phyloP scores from a whole-genome alignment of 37 sponge, comb jelly and placozoan species.

The Hormiphora californensis region DNA sequence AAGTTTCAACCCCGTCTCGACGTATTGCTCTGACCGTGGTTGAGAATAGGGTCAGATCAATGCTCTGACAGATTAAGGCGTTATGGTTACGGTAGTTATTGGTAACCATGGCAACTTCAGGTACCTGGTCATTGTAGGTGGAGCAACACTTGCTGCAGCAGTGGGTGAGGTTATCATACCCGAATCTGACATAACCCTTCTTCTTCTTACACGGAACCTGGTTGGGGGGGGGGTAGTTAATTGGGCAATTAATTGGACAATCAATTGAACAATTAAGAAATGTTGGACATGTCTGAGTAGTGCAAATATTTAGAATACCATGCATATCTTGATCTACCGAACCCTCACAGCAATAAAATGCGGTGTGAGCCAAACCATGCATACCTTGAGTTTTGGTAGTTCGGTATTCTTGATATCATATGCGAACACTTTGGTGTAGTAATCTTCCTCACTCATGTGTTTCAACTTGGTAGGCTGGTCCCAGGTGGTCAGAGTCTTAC shows the following conservation, averaged over 20 bases:
- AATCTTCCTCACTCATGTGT: neutral
- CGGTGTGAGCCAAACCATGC: too few relatives aligned
- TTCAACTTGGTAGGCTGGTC: neutral
- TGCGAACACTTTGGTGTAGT: conserved; percentile 6
- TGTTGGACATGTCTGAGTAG: neutral
- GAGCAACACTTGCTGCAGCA: neutral
- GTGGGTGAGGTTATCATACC: neutral
- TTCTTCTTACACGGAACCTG: neutral
- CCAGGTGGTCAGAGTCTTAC: neutral
- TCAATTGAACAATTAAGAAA: neutral
- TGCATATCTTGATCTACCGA: neutral
- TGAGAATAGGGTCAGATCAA: too few relatives aligned
- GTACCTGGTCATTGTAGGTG: neutral
- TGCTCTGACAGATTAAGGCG: too few relatives aligned
- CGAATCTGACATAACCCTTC: neutral
- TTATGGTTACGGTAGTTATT: too few relatives aligned
- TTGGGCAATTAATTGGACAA: too few relatives aligned
- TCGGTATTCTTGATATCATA: neutral
- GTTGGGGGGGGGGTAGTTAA: too few relatives aligned
- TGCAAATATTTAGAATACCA: neutral
- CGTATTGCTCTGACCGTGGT: too few relatives aligned
- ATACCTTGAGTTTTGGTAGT: neutral
- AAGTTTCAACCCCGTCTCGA: too few relatives aligned
- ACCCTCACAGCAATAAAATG: too few relatives aligned
- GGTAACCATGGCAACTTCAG: too few relatives aligned